Evolutionary conservation across 2,113 vertebrate species (phyloP), one percentile per base, ranked within the genome.

Genomic region (Onychorhynchus coronatus): DNA sequence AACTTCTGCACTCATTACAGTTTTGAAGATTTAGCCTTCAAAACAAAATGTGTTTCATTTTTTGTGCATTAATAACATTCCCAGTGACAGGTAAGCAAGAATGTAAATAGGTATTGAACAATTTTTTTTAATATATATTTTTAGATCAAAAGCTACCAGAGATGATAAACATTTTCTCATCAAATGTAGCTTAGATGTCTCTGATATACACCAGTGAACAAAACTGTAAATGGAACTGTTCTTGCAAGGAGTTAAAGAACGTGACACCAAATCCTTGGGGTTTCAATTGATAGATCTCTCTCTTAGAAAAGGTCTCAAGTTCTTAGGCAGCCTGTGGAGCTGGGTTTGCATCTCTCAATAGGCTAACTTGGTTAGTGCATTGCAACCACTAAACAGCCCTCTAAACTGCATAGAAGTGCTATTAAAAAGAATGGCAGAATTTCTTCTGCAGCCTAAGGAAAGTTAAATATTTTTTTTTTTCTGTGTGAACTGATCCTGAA

Each of bases 31-130:
- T 79, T 33, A 86, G n/a, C 61, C 33, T 89, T 93, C 78, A 72
- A 65, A 94, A 89, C 47, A 92, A 76, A 91, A 79, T 39, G 14
- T 67, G 35, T 73, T 74, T 85, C 24, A 88, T 89, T 96, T 93
- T 83, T 27, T 74, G 21, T 67, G 11, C 78, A 49, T 80, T 88
- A 74, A 58, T 74, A 82, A 83, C 52, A 63, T 56, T 96, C 35
- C 39, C 33, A 79, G 50, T 93, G 89, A 93, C 50, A 70, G 55
- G 65, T 75, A 93, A 85, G 71, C 49, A 73, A 42, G 46, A 73
- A 35, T 39, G 31, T 73, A 73, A 94, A 73, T 88, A 11, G 42
- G 70, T 93, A 86, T 33, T 5, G 68, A 92, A n/a, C 22, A 4
- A 27, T 16, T 52, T 58, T 68, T 59, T 71, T 25, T 4, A 50